phyloP scores from a whole-genome alignment of 2,797 vertebrate species.

The Liparis tanakae region DNA sequence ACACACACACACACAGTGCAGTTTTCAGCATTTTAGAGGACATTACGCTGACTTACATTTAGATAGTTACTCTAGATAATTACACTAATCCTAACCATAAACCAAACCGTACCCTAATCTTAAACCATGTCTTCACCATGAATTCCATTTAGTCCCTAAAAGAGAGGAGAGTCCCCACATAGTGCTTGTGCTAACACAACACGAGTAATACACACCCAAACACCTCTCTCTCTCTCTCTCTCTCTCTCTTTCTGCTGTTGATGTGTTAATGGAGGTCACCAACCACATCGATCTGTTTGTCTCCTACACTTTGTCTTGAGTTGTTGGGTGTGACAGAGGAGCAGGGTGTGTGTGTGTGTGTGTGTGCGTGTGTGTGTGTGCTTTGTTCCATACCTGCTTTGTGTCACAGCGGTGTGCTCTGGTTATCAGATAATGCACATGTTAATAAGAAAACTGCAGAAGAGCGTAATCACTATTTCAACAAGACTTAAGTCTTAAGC shows the following conservation, averaged over 20 bases:
- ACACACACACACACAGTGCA: neutral
- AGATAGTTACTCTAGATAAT: too few relatives aligned
- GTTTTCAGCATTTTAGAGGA: neutral
- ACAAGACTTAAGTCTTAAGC: too few relatives aligned
- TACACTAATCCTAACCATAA: too few relatives aligned
- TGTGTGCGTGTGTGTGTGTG: neutral
- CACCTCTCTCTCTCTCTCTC: neutral
- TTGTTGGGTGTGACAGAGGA: neutral
- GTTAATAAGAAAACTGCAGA: neutral
- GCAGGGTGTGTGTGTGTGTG: neutral
- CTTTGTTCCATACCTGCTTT: neutral
- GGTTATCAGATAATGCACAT: neutral
- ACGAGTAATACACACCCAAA: neutral
- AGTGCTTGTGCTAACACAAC: too few relatives aligned
- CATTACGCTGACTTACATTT: too few relatives aligned
- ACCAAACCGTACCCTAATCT: too few relatives aligned
- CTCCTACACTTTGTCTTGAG: neutral
- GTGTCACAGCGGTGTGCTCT: neutral
- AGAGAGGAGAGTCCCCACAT: too few relatives aligned
- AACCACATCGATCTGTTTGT: constrained; percentile 40
- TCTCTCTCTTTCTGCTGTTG: constrained; percentile 11
- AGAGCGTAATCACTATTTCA: constrained; percentile 10
- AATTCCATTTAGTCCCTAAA: too few relatives aligned
- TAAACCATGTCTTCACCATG: too few relatives aligned
- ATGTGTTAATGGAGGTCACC: constrained; percentile 36